Evolutionary conservation across 2,888 invertebrate genomes (phyloP).

Genomic region (Empis livida): DNA sequence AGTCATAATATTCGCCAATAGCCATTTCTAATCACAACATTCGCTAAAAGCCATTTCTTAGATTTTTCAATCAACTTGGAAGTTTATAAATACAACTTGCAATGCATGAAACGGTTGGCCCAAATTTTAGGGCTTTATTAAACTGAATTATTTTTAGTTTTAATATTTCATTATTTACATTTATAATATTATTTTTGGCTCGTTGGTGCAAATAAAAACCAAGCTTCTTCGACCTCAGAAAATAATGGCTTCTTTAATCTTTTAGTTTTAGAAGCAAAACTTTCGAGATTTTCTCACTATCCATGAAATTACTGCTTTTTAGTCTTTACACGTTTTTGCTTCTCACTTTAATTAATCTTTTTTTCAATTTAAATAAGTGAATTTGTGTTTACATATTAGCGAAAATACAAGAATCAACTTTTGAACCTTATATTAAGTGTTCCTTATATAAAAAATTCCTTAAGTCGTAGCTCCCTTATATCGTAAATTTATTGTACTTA

Average conservation of each 20-base stretch:
- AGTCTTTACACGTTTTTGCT: neutral
- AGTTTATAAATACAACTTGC: no score
- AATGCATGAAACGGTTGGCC: neutral
- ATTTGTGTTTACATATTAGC: neutral
- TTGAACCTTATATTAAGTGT: neutral
- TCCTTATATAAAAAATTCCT: neutral
- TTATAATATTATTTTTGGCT: neutral
- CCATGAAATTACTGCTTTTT: neutral
- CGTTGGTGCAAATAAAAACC: neutral
- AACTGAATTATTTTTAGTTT: neutral
- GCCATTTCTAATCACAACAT: neutral
- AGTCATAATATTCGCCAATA: neutral
- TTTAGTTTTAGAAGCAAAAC: neutral
- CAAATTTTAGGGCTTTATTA: neutral
- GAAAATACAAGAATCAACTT: neutral
- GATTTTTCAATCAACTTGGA: neutral
- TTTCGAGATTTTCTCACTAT: neutral
- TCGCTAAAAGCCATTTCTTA: neutral
- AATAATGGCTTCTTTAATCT: neutral
- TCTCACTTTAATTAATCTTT: neutral
- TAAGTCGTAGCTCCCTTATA: neutral
- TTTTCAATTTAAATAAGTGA: neutral
- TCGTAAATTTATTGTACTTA: no score
- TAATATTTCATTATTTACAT: neutral
- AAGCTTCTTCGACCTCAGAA: neutral